Conservation (phyloP, 1,140 invertebrate genomes). For the Gryllus bimaculatus region DNA sequence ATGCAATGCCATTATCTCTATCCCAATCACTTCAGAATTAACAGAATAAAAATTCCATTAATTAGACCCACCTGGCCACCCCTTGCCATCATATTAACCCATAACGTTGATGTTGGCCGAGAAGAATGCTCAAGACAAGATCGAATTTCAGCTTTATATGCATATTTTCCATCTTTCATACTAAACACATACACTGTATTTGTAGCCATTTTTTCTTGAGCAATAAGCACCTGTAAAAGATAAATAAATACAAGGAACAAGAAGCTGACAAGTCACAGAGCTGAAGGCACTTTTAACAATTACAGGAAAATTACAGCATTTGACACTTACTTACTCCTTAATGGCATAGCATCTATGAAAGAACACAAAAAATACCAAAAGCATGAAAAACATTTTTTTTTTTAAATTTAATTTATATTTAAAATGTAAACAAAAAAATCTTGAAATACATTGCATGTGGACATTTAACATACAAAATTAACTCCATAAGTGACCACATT, state of each 20-base stretch:
- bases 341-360: no score
- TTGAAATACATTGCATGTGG: no score
- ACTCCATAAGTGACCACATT: no score
- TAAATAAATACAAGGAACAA: constrained; percentile 8
- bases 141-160: constrained; percentile 93
- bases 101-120: constrained; percentile 90
- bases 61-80: constrained; percentile 56
- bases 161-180: constrained; percentile 97
- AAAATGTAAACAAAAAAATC: background rate
- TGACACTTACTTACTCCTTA: no score
- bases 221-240: constrained; percentile 65
- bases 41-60: background rate
- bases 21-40: background rate
- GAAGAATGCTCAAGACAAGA: constrained; percentile 90
- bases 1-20: no score
- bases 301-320: no score
- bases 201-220: constrained; percentile 99
- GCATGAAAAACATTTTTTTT: no score
- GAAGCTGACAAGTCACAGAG: background rate
- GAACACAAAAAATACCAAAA: no score
- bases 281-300: no score
- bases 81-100: constrained; percentile 99
- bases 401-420: no score
- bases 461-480: no score
- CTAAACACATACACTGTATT: constrained; percentile 99